Conservation (phyloP, 1,140 invertebrate genomes). For the Campoletis sonorensis region DNA sequence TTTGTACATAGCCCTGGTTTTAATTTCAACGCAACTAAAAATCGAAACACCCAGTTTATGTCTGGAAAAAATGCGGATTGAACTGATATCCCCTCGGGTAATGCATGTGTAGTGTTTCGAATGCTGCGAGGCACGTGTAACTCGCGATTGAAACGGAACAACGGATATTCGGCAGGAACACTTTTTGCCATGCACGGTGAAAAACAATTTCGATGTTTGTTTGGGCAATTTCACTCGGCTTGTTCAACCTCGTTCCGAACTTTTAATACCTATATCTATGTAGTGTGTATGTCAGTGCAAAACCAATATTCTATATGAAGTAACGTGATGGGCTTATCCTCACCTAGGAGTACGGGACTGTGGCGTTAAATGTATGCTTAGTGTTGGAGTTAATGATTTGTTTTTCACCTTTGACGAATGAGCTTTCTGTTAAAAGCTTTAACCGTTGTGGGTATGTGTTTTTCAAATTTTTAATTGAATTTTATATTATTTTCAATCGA, state of each 20-base stretch:
- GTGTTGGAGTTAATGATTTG: not conserved
- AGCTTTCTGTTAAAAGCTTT: no score
- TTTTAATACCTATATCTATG: not conserved
- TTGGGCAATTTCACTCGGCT: constrained; percentile 12
- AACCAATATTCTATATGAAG: constrained; percentile 11
- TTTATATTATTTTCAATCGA: no score
- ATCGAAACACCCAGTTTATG: not conserved
- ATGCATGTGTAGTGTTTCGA: not conserved
- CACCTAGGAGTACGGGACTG: no score
- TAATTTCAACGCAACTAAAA: not conserved
- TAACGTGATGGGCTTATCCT: constrained; percentile 24
- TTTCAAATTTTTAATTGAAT: no score
- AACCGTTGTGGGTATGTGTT: no score
- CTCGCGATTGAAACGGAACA: constrained; percentile 3
- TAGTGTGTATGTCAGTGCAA: constrained; percentile 3
- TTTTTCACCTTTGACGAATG: no score
- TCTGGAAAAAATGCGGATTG: not conserved
- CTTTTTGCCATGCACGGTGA: constrained; percentile 15
- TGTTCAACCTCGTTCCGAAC: not conserved
- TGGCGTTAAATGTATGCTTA: no score
- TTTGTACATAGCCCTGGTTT: no score
- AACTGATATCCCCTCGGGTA: not conserved
- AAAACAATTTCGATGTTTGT: constrained; percentile 37
- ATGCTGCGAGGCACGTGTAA: not conserved
- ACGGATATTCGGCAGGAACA: constrained; percentile 10